These are phyloP conservation scores for Catamblyrhynchus diadema DNA, from an alignment of 2,797 vertebrate genomes.

Conservation along the genomic window DNA sequence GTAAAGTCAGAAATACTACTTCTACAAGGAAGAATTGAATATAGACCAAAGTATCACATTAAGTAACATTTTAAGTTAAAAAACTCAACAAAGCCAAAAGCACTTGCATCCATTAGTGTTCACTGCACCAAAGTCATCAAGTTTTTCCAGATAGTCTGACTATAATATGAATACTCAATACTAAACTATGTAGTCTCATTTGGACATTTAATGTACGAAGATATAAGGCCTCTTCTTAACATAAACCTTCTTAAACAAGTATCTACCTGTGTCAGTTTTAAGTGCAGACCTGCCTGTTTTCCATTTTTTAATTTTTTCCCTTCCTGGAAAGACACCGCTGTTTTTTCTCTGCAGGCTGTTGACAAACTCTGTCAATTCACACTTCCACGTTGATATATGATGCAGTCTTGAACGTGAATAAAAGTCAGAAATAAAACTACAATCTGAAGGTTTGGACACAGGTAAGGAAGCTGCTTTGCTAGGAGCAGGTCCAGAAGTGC, in stretches of 20 bases:
- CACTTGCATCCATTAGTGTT: neutral
- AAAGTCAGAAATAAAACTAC: slow-evolving; percentile 90
- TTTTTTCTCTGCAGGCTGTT: slow-evolving; percentile 87
- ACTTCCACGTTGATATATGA: slow-evolving; percentile 96
- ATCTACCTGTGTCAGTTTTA: slow-evolving; percentile 80
- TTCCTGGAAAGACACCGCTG: slow-evolving; percentile 84
- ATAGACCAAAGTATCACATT: neutral
- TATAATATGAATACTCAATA: neutral
- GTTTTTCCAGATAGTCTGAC: slow-evolving; percentile 1
- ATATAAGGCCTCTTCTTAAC: slow-evolving; percentile 44
- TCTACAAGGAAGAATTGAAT: neutral
- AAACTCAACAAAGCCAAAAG: neutral
- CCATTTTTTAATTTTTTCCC: slow-evolving; percentile 89
- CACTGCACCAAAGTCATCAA: neutral
- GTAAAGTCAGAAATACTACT: neutral
- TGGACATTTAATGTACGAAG: neutral
- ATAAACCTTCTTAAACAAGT: slow-evolving; percentile 65
- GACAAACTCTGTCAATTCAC: slow-evolving; percentile 92
- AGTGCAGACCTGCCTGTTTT: slow-evolving; percentile 77
- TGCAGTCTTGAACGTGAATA: slow-evolving; percentile 95
- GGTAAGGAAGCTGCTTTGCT: slow-evolving; percentile 69
- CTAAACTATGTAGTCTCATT: neutral
- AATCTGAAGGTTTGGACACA: slow-evolving; percentile 73
- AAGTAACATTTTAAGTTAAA: neutral
- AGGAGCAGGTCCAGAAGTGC: slow-evolving; percentile 73